A percentile compares a stretch with the other conserved stretches of the same genome.
Conservation (phyloP, 2,113 vertebrate genomes). For the Gambusia holbrooki region DNA sequence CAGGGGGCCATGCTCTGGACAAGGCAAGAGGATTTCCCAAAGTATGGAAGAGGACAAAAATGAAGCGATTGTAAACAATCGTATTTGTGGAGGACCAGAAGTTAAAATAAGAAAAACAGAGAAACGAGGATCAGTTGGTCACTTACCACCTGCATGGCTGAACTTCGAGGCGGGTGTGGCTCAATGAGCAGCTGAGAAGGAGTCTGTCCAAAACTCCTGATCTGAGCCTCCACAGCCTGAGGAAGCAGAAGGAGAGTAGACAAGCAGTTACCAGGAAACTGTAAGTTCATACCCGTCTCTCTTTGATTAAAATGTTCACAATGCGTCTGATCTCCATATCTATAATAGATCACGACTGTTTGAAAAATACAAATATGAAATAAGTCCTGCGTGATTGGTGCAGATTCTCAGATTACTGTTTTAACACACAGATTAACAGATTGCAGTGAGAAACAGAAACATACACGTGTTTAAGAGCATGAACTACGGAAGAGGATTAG, state of each 20-base stretch:
- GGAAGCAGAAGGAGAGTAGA: not conserved
- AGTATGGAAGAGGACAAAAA: conserved; percentile 35
- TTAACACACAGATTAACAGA: not conserved
- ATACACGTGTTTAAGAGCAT: conserved; percentile 5
- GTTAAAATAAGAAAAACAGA: not conserved
- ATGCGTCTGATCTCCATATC: not conserved
- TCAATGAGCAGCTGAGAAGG: conserved; percentile 96
- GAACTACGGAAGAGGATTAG: not conserved
- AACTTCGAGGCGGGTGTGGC: conserved; percentile 95
- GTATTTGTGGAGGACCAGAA: conserved; percentile 15
- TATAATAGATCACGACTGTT: not conserved
- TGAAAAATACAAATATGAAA: not conserved
- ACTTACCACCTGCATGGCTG: conserved; percentile 99
- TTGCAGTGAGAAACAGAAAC: not conserved
- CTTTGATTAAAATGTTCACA: not conserved
- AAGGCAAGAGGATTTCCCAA: conserved; percentile 61
- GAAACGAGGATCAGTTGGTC: conserved; percentile 10
- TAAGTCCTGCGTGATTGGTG: not conserved
- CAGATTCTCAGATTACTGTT: not conserved
- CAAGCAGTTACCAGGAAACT: not conserved
- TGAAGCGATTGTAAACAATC: conserved; percentile 17
- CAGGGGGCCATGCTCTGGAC: conserved; percentile 41
- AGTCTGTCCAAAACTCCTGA: conserved; percentile 97
- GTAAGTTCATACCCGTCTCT: not conserved
- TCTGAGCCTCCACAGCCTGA: conserved; percentile 97